Base-by-base conservation (phyloP, 2,888 invertebrate genomes). In the Nematopogon swammerdamellus region DNA sequence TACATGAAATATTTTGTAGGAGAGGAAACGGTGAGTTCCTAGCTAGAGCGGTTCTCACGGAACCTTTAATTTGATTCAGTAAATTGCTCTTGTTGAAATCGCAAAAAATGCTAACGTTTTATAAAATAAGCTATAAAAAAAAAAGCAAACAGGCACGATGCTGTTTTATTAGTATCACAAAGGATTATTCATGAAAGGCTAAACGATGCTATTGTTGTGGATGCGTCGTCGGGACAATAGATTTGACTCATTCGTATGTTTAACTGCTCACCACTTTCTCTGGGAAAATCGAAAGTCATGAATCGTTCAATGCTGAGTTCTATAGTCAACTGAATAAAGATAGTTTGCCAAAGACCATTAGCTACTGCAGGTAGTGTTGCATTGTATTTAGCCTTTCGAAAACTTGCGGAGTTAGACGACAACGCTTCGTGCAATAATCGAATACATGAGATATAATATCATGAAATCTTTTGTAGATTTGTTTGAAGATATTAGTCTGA, bases 221-320 rank as follows among this genome's bases (percentile, higher is more conserved):
- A 36, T 25, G 4, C 25, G 36, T 36, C 36, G n/a, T 3, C 36
- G 11, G 36, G 36, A 36, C 36, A 36, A 36, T 36, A 14, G 36
- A 36, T 8, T 14, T 14, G 8, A 36, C n/a, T 36, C n/a, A 36
- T n/a, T n/a, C n/a, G n/a, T 61, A 63, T 64, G 63, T 57, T 57
- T 71, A 67, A 68, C 65, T 60, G 69, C 66, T 67, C 68, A 61
- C 62, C 62, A 71, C 73, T 73, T 74, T 74, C 73, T 63, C 70
- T 67, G 62, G 60, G 61, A 69, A 70, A 50, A 62, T 68, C 62
- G 70, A 73, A 72, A 72, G 72, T 70, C 63, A 65, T 64, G 57
- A 42, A 45, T 36, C 19, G 29, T 18, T 44, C 10, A 14, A 14
- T 30, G 48, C 19, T 19, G 44, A 44, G 30, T 44, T 49, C 29